These are phyloP conservation scores for Mugil cephalus DNA, from an alignment of 2,113 vertebrate genomes.

Conservation along the genomic window DNA sequence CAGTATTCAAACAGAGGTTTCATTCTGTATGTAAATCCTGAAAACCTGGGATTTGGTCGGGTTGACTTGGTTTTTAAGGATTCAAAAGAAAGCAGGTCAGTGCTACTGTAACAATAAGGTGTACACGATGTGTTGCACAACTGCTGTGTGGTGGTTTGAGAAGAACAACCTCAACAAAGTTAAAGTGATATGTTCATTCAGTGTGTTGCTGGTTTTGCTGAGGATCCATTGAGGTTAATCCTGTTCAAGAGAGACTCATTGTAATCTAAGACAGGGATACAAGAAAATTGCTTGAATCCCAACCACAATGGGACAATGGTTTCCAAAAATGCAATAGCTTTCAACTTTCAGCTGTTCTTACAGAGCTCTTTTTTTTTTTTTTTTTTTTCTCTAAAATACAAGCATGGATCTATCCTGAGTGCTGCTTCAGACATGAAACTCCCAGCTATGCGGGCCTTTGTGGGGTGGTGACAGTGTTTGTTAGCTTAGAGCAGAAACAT, in stretches of 20 bases:
- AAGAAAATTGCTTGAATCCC: conserved; percentile 50
- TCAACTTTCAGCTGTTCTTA: conserved; percentile 57
- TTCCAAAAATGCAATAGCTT: conserved; percentile 51
- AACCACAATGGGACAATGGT: conserved; percentile 53
- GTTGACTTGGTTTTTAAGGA: conserved; percentile 49
- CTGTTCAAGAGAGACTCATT: conserved; percentile 33
- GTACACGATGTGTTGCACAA: conserved; percentile 1
- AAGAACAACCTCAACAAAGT: not conserved
- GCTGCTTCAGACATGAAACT: conserved; percentile 29
- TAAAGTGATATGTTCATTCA: not conserved
- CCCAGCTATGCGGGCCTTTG: not conserved
- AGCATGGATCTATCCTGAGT: conserved; percentile 20
- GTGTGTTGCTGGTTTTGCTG: conserved; percentile 1
- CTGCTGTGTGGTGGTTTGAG: not conserved
- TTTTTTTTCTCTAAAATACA: not conserved
- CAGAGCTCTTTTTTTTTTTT: conserved; percentile 30
- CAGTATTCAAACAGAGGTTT: conserved; percentile 56
- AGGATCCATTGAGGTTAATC: conserved; percentile 25
- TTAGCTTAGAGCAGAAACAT: conserved; percentile 34
- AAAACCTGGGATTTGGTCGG: conserved; percentile 39
- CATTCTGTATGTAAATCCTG: conserved; percentile 59
- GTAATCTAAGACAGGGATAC: conserved; percentile 53
- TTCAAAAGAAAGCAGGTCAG: conserved; percentile 38
- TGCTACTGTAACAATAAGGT: conserved; percentile 32
- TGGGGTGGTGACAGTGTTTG: conserved; percentile 9